These are phyloP conservation scores for Diogma glabrata DNA, from an alignment of 2,888 invertebrate species.

Conservation along the genomic window DNA sequence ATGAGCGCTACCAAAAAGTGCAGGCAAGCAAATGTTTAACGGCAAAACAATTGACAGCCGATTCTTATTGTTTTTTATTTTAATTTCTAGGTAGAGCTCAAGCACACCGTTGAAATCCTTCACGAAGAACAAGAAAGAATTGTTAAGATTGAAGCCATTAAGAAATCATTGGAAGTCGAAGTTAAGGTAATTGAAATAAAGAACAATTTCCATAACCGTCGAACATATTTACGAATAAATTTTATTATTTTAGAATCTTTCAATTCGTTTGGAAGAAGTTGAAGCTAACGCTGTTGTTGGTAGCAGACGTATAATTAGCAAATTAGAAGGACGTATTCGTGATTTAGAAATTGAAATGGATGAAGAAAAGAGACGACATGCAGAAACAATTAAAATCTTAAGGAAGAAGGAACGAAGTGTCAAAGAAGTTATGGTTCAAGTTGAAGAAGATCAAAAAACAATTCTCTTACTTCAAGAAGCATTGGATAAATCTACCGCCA, in stretches of 20 bases:
- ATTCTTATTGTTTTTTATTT: constrained; percentile 9
- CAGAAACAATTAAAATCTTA: constrained; percentile 93
- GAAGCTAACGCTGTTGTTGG: constrained; percentile 95
- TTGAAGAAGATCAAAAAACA: constrained; percentile 96
- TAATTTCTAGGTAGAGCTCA: constrained; percentile 62
- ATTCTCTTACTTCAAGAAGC: constrained; percentile 83
- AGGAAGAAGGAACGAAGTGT: constrained; percentile 96
- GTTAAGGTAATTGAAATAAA: constrained; percentile 80
- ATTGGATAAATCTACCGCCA: constrained; percentile 76
- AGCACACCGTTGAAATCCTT: constrained; percentile 85
- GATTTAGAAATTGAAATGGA: constrained; percentile 91
- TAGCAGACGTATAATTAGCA: constrained; percentile 94
- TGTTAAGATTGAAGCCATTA: constrained; percentile 93
- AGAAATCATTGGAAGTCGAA: constrained; percentile 95
- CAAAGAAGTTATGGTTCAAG: constrained; percentile 90
- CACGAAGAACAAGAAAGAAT: constrained; percentile 96
- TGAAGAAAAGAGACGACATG: constrained; percentile 93
- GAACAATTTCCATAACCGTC: background rate
- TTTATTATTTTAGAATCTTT: constrained; percentile 51
- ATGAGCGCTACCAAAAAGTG: constrained; percentile 91
- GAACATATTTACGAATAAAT: background rate
- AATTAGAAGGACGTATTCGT: constrained; percentile 88
- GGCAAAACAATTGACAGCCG: background rate
- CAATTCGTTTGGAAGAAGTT: constrained; percentile 87
- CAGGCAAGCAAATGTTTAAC: constrained; percentile 46